Percentiles rank a stretch among this genome's conserved stretches.
Conservation (phyloP, 2,888 invertebrate species). For the Amblyteles armatorius region DNA sequence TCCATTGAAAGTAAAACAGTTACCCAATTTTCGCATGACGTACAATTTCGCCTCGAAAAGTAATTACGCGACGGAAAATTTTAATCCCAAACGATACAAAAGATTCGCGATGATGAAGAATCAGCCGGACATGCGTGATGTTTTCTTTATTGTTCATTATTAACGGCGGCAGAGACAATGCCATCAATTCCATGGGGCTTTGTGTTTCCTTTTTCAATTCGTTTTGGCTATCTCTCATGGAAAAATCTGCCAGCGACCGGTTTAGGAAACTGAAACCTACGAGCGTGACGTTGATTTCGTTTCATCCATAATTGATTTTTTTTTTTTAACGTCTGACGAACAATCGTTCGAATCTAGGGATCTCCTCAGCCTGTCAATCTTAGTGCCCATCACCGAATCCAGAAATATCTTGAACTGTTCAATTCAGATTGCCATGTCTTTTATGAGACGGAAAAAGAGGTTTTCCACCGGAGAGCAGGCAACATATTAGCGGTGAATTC, state of each 20-base stretch:
- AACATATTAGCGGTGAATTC: not conserved
- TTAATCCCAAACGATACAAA: not conserved
- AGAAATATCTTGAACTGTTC: not conserved
- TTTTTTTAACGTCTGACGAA: not conserved
- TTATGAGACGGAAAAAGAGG: not conserved
- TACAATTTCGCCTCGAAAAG: not conserved
- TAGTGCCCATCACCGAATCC: too few species aligned
- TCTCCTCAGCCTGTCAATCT: not conserved
- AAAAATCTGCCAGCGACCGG: not conserved
- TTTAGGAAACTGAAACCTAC: not conserved
- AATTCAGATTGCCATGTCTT: not conserved
- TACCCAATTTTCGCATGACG: not conserved
- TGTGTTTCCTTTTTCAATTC: not conserved
- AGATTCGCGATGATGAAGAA: conserved; percentile 3
- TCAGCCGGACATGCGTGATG: not conserved
- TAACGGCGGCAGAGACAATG: not conserved
- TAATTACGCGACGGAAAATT: conserved; percentile 2
- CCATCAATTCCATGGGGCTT: not conserved
- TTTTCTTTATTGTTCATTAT: conserved; percentile 1
- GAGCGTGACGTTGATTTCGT: not conserved
- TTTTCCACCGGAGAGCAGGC: not conserved
- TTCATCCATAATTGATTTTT: not conserved
- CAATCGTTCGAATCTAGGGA: not conserved
- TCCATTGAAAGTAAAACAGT: conserved; percentile 2
- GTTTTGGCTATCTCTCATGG: not conserved